phyloP scores from a whole-genome alignment of 1,140 invertebrate species.

The Dendrolimus kikuchii region DNA sequence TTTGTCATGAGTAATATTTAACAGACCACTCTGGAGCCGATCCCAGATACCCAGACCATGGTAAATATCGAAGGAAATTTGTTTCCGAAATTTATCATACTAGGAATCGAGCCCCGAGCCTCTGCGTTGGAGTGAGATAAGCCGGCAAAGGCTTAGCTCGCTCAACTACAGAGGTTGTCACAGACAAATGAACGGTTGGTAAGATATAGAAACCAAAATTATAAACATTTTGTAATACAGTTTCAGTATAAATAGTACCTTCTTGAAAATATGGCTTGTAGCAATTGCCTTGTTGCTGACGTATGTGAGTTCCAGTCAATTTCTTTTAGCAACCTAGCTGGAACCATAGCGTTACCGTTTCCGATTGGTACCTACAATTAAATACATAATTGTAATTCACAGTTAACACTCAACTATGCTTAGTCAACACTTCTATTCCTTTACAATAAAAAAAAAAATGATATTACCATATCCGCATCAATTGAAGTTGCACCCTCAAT shows the following conservation, averaged over 20 bases:
- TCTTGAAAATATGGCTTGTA: constrained; percentile 41
- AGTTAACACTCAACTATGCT: too few relatives aligned
- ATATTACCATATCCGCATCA: constrained; percentile 29
- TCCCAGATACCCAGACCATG: too few relatives aligned
- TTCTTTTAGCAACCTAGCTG: constrained; percentile 24
- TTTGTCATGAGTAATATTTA: too few relatives aligned
- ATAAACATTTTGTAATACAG: neutral
- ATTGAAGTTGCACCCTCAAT: constrained; percentile 13
- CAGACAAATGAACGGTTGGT: too few relatives aligned
- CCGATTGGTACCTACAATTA: constrained; percentile 34
- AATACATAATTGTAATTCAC: neutral
- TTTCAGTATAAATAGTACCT: constrained; percentile 22
- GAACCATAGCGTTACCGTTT: constrained; percentile 24
- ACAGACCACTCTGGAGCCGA: too few relatives aligned
- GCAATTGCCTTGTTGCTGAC: constrained; percentile 29
- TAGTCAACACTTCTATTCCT: neutral
- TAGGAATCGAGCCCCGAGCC: too few relatives aligned
- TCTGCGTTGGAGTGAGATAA: too few relatives aligned
- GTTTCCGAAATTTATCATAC: too few relatives aligned
- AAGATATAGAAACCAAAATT: too few relatives aligned
- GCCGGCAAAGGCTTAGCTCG: too few relatives aligned
- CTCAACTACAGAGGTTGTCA: too few relatives aligned
- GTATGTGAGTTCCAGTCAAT: constrained; percentile 41
- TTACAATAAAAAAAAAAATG: constrained; percentile 3
- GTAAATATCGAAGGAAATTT: too few relatives aligned